Evolutionary conservation across 1,140 invertebrate genomes (phyloP).

Genomic region (Palaemon carinicauda): DNA sequence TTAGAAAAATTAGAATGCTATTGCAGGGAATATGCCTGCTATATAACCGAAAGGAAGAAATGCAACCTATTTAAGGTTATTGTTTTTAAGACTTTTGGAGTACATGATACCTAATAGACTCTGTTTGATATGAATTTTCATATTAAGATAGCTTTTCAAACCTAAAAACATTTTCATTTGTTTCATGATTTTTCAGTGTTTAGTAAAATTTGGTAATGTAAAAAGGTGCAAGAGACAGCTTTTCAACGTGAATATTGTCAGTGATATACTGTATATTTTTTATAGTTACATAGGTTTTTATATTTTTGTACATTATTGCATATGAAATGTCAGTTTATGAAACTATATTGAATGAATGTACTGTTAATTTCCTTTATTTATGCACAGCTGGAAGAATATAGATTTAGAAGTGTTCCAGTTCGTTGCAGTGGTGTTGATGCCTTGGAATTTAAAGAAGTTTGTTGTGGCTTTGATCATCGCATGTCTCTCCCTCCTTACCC

Average conservation of each 20-base stretch:
- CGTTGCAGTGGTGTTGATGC: not conserved
- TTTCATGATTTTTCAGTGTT: too few species aligned
- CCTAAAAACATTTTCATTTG: too few species aligned
- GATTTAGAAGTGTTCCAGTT: not conserved
- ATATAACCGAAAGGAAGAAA: too few species aligned
- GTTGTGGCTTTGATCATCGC: not conserved
- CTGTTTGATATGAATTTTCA: too few species aligned
- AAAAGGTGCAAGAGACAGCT: not conserved
- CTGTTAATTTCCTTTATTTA: too few species aligned
- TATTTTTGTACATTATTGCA: not conserved
- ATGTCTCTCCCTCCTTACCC: conserved; percentile 23
- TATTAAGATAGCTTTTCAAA: too few species aligned
- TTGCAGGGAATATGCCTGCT: too few species aligned
- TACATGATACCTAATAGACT: too few species aligned
- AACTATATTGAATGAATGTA: too few species aligned
- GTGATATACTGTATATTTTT: not conserved
- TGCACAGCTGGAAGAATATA: conserved; percentile 29
- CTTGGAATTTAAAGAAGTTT: not conserved
- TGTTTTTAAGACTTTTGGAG: too few species aligned
- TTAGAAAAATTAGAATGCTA: too few species aligned
- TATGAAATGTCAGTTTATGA: not conserved
- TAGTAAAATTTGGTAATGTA: not conserved
- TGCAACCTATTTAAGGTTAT: not conserved
- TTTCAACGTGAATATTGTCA: not conserved
- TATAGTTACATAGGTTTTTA: not conserved